phyloP scores from a whole-genome alignment of 2,888 invertebrate genomes.

The Diarsia rubi region DNA sequence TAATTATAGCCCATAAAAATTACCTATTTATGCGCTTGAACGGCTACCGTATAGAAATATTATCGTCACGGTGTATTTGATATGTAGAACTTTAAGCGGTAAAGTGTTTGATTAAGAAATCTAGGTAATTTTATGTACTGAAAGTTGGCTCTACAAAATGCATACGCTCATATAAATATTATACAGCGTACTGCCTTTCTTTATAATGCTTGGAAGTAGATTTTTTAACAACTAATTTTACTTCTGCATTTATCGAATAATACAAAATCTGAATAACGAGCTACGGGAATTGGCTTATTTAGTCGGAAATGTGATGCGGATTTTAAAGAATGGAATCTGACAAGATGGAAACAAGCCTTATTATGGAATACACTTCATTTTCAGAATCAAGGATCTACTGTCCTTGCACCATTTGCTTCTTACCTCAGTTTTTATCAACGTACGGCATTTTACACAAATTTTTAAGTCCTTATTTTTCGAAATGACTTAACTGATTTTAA shows the following conservation, averaged over 20 bases:
- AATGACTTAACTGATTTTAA: too few relatives aligned
- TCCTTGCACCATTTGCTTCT: not conserved
- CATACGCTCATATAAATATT: not conserved
- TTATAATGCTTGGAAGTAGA: not conserved
- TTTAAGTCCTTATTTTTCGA: too few relatives aligned
- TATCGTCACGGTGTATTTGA: conserved; percentile 49
- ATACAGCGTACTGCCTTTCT: not conserved
- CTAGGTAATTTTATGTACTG: conserved; percentile 16
- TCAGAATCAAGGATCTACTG: not conserved
- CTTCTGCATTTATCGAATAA: not conserved
- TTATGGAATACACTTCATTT: not conserved
- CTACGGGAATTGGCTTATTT: too few relatives aligned
- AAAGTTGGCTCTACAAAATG: not conserved
- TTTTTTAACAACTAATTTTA: not conserved
- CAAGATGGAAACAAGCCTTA: not conserved
- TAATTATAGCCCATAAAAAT: conserved; percentile 72
- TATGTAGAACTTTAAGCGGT: conserved; percentile 39
- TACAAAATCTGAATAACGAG: not conserved
- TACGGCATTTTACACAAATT: too few relatives aligned
- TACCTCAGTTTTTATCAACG: not conserved
- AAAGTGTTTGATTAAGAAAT: conserved; percentile 34
- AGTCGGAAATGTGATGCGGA: not conserved
- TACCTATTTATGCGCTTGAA: conserved; percentile 69
- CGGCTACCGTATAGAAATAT: conserved; percentile 57
- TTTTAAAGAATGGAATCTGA: not conserved